Evolutionary conservation across 2,113 vertebrate genomes (phyloP), one percentile per base, ranked within the genome.

Genomic region (Hippotragus niger): DNA sequence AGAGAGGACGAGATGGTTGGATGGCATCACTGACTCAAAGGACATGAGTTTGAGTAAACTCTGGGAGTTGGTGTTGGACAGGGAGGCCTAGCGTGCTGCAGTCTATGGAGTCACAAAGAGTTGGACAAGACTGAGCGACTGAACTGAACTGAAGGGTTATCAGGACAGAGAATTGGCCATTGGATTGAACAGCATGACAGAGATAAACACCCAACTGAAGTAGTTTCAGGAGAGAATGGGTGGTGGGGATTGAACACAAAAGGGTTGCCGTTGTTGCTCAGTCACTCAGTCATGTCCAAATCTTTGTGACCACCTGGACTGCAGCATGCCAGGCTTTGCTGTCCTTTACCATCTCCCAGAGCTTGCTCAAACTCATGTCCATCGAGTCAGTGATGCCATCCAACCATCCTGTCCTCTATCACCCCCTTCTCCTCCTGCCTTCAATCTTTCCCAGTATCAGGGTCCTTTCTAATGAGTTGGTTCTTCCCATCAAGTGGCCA

Each of bases 61-160:
- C 67, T 71, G n/a, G 67, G 5, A 71, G n/a, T 40, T 23, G 19
- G n/a, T 23, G 21, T 40, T 71, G 19, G n/a, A 40, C n/a, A 71
- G n/a, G n/a, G n/a, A 71, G 19, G 10, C 67, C 19, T 71, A 10
- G 10, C 5, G 0, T 40, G 19, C n/a, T 71, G n/a, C 67, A 71
- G n/a, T 40, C 67, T 11, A 40, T 71, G 19, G n/a, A 21, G 19
- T 40, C n/a, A 36, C 19, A 23, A 40, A 71, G 19, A 71, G 67
- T 40, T 40, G 67, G n/a, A 71, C 10, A 12, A 0, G 0, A 40
- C n/a, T 71, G n/a, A 71, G 64, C 0, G 0, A 67, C n/a, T 12
- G 9, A 40, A 71, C 5, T 40, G 67, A 71, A 40, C n/a, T 40
- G 67, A 23, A 40, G 67, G 40, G 3, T 71, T 80, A 60, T 71